These are phyloP conservation scores for Rhodinocichla rosea DNA, from an alignment of 2,113 vertebrate genomes.

Conservation along the genomic window DNA sequence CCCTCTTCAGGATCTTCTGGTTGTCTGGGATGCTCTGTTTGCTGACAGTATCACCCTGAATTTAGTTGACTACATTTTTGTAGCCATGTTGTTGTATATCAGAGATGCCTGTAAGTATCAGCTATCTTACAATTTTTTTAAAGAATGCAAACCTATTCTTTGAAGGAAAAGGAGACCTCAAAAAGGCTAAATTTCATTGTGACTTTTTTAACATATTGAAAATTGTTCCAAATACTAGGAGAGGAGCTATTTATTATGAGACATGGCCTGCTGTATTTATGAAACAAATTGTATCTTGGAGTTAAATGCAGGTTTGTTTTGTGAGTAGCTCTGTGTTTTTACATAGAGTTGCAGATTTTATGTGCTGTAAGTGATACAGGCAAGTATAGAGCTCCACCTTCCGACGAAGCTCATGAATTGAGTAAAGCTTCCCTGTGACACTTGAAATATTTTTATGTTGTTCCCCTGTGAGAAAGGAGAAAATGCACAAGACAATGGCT, in stretches of 20 bases:
- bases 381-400: slow-evolving; percentile 80
- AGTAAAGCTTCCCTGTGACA: neutral
- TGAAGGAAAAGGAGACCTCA: neutral
- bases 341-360: slow-evolving; percentile 10
- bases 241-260: neutral
- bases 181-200: neutral
- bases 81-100: slow-evolving; percentile 98
- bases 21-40: slow-evolving; percentile 96
- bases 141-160: neutral
- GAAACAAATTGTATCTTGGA: slow-evolving; percentile 50
- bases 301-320: slow-evolving; percentile 61
- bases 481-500: neutral
- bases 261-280: slow-evolving; percentile 26
- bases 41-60: slow-evolving; percentile 92
- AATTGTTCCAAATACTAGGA: neutral
- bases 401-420: slow-evolving; percentile 60
- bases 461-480: neutral
- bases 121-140: neutral
- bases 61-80: slow-evolving; percentile 95
- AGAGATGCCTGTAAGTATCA: slow-evolving; percentile 89
- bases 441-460: neutral
- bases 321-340: slow-evolving; percentile 29
- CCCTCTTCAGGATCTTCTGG: slow-evolving; percentile 92
- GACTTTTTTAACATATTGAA: neutral
- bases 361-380: neutral